phyloP scores from a whole-genome alignment of 2,888 invertebrate species.

The Drosophila recens region DNA sequence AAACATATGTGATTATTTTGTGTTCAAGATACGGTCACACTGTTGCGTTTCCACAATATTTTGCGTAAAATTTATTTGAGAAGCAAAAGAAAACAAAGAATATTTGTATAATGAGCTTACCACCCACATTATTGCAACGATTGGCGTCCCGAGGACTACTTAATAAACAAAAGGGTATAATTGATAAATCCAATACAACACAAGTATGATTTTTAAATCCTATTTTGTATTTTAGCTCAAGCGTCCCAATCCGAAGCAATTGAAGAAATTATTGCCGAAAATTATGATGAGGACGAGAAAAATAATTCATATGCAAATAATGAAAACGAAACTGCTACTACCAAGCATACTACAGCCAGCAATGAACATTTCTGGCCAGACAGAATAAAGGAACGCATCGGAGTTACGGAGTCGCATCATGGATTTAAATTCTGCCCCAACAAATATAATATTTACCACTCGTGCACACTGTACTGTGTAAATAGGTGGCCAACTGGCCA shows the following conservation, averaged over 20 bases:
- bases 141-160: slow-evolving; percentile 59
- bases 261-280: slow-evolving; percentile 97
- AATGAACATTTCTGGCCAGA: slow-evolving; percentile 84
- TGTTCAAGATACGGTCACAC: neutral
- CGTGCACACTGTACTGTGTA: slow-evolving; percentile 95
- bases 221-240: slow-evolving; percentile 5
- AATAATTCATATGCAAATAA: slow-evolving; percentile 11
- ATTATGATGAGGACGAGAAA: slow-evolving; percentile 90
- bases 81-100: slow-evolving; percentile 4
- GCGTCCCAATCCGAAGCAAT: slow-evolving; percentile 51
- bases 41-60: slow-evolving; percentile 1
- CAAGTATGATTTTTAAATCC: neutral
- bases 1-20: no score
- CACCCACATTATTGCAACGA: slow-evolving; percentile 62
- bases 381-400: slow-evolving; percentile 86
- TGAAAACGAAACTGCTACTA: slow-evolving; percentile 84
- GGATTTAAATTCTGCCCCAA: slow-evolving; percentile 96
- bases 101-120: slow-evolving; percentile 53
- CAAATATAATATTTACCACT: slow-evolving; percentile 97
- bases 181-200: neutral
- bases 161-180: slow-evolving; percentile 43
- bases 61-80: neutral
- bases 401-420: slow-evolving; percentile 79
- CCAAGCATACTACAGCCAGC: slow-evolving; percentile 61
- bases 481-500: slow-evolving; percentile 93